These are phyloP conservation scores for Lethocerus indicus DNA, from an alignment of 1,140 invertebrate genomes.

Conservation along the genomic window DNA sequence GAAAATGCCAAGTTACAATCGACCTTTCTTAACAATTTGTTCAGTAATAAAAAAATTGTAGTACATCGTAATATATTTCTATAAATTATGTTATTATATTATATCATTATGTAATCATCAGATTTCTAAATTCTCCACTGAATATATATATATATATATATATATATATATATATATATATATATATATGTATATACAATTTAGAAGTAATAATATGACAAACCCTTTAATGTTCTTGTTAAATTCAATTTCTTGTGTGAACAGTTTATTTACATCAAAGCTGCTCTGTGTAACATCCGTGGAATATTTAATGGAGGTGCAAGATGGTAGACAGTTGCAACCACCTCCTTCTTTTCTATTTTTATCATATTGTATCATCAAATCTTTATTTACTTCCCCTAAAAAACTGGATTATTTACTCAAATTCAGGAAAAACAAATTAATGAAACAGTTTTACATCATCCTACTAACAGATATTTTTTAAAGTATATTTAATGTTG, in stretches of 20 bases:
- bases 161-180: neutral
- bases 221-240: neutral
- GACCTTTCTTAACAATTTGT: neutral
- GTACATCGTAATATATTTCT: neutral
- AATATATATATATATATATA: neutral
- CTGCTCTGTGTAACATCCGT: slow-evolving; percentile 44
- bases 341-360: neutral
- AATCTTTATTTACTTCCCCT: neutral
- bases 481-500: too few relatives aligned
- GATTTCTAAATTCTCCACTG: neutral
- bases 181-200: neutral
- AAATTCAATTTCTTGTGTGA: neutral
- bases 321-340: slow-evolving; percentile 44
- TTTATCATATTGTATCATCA: neutral
- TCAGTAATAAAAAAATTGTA: neutral
- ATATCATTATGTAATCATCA: neutral
- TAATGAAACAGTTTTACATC: neutral
- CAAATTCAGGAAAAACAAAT: neutral
- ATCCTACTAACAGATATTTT: neutral
- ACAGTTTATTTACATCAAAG: slow-evolving; percentile 27
- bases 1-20: slow-evolving; percentile 21
- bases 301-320: slow-evolving; percentile 43
- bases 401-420: neutral
- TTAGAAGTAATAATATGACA: neutral
- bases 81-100: neutral